Evolutionary conservation across 2,797 vertebrate genomes (phyloP).

Genomic region (Sarcophilus harrisii): DNA sequence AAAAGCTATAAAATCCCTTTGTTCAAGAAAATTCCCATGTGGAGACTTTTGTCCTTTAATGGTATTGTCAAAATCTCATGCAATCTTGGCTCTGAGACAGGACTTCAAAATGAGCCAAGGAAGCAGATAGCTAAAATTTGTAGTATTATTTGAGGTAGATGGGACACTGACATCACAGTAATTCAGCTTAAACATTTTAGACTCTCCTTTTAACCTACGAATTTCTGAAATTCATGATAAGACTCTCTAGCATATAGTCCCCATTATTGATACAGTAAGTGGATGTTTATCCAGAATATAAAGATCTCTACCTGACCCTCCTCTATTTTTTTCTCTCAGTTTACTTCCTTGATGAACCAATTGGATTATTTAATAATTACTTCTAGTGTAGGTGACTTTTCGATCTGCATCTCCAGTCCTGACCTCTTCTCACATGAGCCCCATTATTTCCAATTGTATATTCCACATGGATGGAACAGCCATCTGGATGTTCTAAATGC

Average conservation of each 20-base stretch:
- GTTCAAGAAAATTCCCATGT: not conserved
- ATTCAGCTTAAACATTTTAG: not conserved
- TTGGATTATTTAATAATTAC: not conserved
- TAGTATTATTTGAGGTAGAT: not conserved
- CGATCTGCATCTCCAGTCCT: not conserved
- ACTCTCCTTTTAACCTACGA: fast-evolving
- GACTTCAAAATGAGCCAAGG: not conserved
- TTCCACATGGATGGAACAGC: not conserved
- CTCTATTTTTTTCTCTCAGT: not conserved
- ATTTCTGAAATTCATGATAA: not conserved
- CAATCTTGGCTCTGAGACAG: not conserved
- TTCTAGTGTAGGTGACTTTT: not conserved
- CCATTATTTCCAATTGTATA: not conserved
- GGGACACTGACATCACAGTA: not conserved
- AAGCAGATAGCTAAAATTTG: not conserved
- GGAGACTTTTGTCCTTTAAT: not conserved
- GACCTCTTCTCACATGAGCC: not conserved
- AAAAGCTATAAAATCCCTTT: not conserved
- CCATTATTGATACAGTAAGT: not conserved
- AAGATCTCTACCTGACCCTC: not conserved
- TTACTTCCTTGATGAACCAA: not conserved
- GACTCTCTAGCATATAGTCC: not conserved
- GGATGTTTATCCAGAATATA: not conserved
- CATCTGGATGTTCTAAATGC: not conserved
- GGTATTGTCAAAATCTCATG: not conserved